Evolutionary conservation across 2,113 vertebrate genomes (phyloP), one percentile per base, ranked within the genome.

Genomic region (Gopherus evgoodei): DNA sequence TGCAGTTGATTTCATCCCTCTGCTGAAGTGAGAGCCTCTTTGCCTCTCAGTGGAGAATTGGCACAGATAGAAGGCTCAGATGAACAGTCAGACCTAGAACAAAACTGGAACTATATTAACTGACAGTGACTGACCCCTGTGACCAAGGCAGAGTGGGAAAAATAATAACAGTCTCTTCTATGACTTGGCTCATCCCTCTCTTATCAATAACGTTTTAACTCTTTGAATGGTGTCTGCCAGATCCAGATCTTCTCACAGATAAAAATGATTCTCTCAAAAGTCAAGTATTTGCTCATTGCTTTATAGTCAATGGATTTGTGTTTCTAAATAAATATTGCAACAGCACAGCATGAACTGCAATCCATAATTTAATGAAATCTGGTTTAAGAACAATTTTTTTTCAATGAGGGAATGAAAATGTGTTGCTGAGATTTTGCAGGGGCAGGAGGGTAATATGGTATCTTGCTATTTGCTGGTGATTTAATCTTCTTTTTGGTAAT

Each of bases 191-290:
- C 76, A 54, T 2, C 0, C 1, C 49, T 85, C 91, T 87, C 1
- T 84, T 88, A 11, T 31, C 56, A 24, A 14, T 49, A 35, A 29
- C 19, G 25, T 62, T 38, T 19, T 4, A 7, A 4, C 16, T 3
- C 2, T 35, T 52, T 0, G 0, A 3, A 24, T 76, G 62, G 10
- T 83, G 0, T 4, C 81, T 10, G 12, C 90, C 85, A 83, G 24
- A 31, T 81, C 88, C 27, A 52, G 1, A 2, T 84, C 65, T 87
- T 82, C 31, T 53, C 29, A 76, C 88, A 82, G 21, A 69, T 53
- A 10, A 27, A 95, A 93, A 88, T 81, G 3, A 44, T 12, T 86
- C n/a, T 25, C 25, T 31, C 11, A 53, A 84, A 94, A 91, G 76
- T 62, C 2, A 89, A 54, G 52, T 13, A n/a, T 49, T 88, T 87